A percentile compares a stretch with the other conserved stretches of the same genome.
Conservation (phyloP, 1,140 invertebrate genomes). For the Forficula auricularia region DNA sequence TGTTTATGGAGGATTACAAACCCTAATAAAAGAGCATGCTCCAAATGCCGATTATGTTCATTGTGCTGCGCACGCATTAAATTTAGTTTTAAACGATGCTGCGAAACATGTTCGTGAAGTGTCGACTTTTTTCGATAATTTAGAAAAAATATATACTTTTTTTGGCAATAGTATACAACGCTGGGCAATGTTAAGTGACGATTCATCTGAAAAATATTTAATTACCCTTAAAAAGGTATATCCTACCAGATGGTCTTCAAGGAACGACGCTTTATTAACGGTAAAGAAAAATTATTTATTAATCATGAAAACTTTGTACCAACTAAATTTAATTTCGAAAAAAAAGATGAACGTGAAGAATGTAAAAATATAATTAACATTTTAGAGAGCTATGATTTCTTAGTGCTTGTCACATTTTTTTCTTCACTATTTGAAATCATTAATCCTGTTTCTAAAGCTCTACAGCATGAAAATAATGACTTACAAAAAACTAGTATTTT, state of each 20-base stretch:
- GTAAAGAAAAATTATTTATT: too few species aligned
- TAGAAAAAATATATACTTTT: constrained; percentile 16
- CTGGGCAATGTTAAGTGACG: constrained; percentile 12
- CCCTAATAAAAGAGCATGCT: constrained; percentile 12
- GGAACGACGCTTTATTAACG: not conserved
- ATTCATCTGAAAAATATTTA: not conserved
- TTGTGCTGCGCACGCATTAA: constrained; percentile 14
- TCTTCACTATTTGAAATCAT: too few species aligned
- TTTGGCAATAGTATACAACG: constrained; percentile 17
- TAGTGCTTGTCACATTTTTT: too few species aligned
- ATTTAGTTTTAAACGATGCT: constrained; percentile 18
- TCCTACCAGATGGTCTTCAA: constrained; percentile 1
- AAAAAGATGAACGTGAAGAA: too few species aligned
- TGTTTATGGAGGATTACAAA: constrained; percentile 13
- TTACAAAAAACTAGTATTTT: too few species aligned
- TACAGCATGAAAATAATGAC: too few species aligned
- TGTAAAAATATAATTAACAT: too few species aligned
- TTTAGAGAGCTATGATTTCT: too few species aligned
- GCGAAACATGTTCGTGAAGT: constrained; percentile 15
- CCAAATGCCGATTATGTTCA: constrained; percentile 16
- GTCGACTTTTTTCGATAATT: constrained; percentile 12
- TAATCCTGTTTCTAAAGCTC: too few species aligned
- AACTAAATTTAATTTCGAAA: too few species aligned
- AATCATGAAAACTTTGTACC: too few species aligned
- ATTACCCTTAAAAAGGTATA: not conserved